These are phyloP conservation scores for Amphiura filiformis DNA, from an alignment of 35 echinoderm and acorn worm species.

Conservation along the genomic window DNA sequence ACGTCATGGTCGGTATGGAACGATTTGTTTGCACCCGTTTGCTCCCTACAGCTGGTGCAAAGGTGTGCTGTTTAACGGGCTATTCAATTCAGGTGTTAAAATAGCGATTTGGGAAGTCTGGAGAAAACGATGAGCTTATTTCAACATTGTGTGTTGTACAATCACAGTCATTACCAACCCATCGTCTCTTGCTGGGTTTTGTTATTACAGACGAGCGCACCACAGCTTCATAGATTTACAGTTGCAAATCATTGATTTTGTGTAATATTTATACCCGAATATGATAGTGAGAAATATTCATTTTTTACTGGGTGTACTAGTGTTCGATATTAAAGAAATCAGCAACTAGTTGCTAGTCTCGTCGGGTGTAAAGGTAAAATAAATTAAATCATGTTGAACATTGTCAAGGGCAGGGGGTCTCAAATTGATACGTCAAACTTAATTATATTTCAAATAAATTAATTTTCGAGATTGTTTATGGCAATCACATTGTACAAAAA, in stretches of 20 bases:
- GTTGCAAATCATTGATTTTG: neutral
- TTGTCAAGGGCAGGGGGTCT: neutral
- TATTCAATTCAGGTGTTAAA: neutral
- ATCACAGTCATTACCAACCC: neutral
- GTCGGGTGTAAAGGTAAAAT: neutral
- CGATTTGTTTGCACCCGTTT: neutral
- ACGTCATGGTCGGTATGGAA: neutral
- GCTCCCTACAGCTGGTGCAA: neutral
- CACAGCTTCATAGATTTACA: neutral
- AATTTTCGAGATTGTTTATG: neutral
- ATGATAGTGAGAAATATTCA: neutral
- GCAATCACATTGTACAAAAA: neutral
- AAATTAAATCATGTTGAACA: neutral
- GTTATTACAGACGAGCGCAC: neutral
- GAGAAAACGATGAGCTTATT: neutral
- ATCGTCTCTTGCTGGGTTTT: neutral
- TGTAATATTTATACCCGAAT: neutral
- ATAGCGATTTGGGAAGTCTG: neutral
- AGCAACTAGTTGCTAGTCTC: neutral
- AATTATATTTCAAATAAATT: neutral
- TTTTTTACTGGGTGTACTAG: neutral
- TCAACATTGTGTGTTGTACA: neutral
- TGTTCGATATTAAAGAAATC: neutral
- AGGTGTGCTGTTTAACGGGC: neutral
- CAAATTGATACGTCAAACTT: neutral